Conservation (phyloP, 2,888 invertebrate genomes). For the Megamerina dolium region DNA sequence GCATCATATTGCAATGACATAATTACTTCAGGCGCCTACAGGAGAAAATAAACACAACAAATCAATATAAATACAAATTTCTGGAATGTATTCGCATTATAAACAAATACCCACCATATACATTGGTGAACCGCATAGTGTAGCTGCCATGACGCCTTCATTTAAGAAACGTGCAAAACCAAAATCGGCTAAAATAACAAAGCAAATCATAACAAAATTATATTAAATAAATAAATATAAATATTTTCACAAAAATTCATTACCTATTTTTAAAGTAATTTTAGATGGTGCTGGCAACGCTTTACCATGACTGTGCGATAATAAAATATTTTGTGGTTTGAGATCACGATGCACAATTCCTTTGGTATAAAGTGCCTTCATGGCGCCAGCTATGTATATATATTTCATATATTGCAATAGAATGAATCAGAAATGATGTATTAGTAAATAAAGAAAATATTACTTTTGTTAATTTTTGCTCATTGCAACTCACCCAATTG, state of each 20-base stretch:
- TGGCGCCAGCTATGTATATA: slow-evolving; percentile 73
- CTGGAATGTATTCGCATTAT: neutral
- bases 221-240: neutral
- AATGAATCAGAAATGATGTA: no score
- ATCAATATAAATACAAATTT: neutral
- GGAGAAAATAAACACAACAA: slow-evolving; percentile 6
- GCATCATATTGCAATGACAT: slow-evolving; percentile 98
- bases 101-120: slow-evolving; percentile 84
- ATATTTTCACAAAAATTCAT: slow-evolving; percentile 19
- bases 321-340: slow-evolving; percentile 97
- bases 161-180: slow-evolving; percentile 97
- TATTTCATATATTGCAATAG: neutral
- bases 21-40: slow-evolving; percentile 94
- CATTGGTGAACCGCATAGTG: slow-evolving; percentile 99
- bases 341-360: slow-evolving; percentile 98
- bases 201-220: neutral
- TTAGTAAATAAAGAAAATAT: no score
- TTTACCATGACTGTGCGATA: slow-evolving; percentile 64
- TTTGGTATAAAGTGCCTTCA: slow-evolving; percentile 94
- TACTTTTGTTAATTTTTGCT: neutral
- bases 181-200: slow-evolving; percentile 77
- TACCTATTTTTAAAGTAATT: slow-evolving; percentile 92
- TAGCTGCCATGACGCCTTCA: slow-evolving; percentile 99
- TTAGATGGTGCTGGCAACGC: slow-evolving; percentile 62
- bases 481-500: slow-evolving; percentile 68